These are phyloP conservation scores for Meleagris gallopavo DNA, from an alignment of 2,113 vertebrate genomes.

Conservation along the genomic window DNA sequence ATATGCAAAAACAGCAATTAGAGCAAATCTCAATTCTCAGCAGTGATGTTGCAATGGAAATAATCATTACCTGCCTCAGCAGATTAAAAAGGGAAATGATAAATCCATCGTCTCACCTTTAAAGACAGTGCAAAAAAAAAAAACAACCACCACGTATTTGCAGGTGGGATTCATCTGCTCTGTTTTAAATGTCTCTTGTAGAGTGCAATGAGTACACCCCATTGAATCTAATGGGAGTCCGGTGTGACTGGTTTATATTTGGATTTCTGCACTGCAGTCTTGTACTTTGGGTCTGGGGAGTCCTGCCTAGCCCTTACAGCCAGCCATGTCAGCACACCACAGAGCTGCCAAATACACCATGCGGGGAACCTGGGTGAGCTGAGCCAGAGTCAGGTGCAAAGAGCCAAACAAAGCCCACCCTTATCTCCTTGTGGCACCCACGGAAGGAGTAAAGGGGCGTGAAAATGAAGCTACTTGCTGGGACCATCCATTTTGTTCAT, in stretches of 20 bases:
- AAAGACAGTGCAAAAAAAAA: neutral
- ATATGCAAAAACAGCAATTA: slow-evolving; percentile 31
- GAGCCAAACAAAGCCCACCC: neutral
- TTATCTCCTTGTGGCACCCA: neutral
- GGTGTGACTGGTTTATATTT: neutral
- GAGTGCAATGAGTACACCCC: neutral
- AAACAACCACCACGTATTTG: neutral
- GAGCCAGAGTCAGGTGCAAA: neutral
- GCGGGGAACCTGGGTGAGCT: neutral
- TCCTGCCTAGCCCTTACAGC: neutral
- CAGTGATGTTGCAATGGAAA: neutral
- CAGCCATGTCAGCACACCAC: neutral
- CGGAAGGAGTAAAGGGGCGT: neutral
- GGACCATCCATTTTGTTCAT: neutral
- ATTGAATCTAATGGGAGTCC: neutral
- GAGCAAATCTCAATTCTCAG: neutral
- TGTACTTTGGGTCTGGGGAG: neutral
- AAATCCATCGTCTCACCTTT: neutral
- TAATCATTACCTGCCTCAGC: neutral
- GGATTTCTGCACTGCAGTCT: neutral
- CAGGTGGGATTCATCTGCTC: neutral
- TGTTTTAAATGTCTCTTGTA: neutral
- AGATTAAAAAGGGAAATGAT: neutral
- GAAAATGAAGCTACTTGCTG: neutral
- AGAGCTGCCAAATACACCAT: neutral